Base-by-base conservation (phyloP, 2,797 vertebrate species). In the Lates japonicus region DNA sequence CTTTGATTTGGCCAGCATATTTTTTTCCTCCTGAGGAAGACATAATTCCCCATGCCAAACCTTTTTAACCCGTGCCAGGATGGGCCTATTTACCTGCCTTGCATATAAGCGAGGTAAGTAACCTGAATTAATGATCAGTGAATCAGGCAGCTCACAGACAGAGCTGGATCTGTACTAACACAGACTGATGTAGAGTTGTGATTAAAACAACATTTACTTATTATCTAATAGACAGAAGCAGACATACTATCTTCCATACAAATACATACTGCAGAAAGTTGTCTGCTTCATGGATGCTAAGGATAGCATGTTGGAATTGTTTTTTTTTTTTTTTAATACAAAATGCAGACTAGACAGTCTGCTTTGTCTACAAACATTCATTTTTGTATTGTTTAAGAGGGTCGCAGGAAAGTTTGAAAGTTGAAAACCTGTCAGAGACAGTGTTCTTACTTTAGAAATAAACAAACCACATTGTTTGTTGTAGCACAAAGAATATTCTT, bases 61-160 rank as follows among this genome's bases (percentile, higher is more conserved):
- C 72, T 85, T 85, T n/a, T 91, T 84, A 88, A 88, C 85, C 64
- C 48, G 22, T 85, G 78, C 75, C 82, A 90, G 76, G 88, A 71
- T 41, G 44, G 68, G 65, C 80, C 82, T 65, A 59, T n/a, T 80
- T 73, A 72, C 65, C 78, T 74, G 62, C n/a, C 62, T 76, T 76
- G 79, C 76, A 48, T 88, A 80, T 89, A 91, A 90, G 74, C 73
- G 61, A 54, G 76, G 82, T 83, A 80, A 88, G 81, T 87, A 87
- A 83, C 78, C 78, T 66, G 69, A 88, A 86, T 84, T 86, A 89
- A 81, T 86, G 76, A 92, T 88, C 76, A 88, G 76, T 73, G 76
- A 89, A 89, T 88, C 80, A 87, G 63, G 74, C 66, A 76, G 54
- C 48, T 74, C 65, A 61, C 63, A 81, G 77, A 80, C 76, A 89